Evolutionary conservation across 2,797 vertebrate species (phyloP).

Genomic region (Anisognathus igniventris): DNA sequence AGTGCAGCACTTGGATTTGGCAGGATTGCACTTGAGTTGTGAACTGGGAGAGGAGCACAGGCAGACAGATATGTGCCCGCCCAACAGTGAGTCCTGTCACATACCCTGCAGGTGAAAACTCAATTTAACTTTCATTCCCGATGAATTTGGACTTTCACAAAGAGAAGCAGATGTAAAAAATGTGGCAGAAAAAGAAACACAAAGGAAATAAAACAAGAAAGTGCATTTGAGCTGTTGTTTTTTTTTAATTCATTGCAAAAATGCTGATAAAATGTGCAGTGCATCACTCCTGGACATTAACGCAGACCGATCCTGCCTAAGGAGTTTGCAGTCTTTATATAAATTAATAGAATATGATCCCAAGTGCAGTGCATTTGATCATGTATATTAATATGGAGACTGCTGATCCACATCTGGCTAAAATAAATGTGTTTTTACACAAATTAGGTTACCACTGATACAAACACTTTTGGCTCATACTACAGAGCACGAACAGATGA

Average conservation of each 20-base stretch:
- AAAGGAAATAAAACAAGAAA: not conserved
- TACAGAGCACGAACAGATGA: not conserved
- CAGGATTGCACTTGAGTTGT: not conserved
- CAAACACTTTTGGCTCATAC: not conserved
- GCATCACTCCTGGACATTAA: not conserved
- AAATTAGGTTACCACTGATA: not conserved
- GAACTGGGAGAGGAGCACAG: not conserved
- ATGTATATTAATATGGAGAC: not conserved
- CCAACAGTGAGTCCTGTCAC: not conserved
- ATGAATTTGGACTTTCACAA: not conserved
- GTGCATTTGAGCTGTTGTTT: not conserved
- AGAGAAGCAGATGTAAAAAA: not conserved
- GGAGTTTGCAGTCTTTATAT: not conserved
- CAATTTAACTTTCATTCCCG: not conserved
- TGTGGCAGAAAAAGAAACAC: not conserved
- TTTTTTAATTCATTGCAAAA: not conserved
- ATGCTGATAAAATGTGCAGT: not conserved
- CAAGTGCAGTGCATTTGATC: not conserved
- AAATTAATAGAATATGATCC: not conserved
- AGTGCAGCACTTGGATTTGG: not conserved
- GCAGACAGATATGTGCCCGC: not conserved
- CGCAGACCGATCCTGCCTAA: not conserved
- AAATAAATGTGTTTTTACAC: slow-evolving; percentile 16
- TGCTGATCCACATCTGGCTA: not conserved
- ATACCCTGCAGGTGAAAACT: not conserved